Percentiles rank a stretch among this genome's conserved stretches.
Evolutionary conservation across 2,113 vertebrate species (phyloP).

Genomic region (Alaudala cheleensis): DNA sequence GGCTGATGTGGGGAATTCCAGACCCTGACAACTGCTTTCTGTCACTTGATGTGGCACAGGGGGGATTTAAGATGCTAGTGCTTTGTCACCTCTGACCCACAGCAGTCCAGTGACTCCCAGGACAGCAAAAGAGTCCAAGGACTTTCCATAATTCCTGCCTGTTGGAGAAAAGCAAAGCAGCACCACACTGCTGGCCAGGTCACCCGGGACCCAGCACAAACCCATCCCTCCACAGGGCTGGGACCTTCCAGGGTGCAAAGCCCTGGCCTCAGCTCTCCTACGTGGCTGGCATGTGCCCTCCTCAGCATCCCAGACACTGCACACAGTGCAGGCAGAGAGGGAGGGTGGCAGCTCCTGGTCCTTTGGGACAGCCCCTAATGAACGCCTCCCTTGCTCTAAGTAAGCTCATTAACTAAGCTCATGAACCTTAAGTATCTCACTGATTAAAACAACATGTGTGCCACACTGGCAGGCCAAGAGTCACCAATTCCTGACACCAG

Average conservation of each 20-base stretch:
- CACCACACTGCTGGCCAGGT: not conserved
- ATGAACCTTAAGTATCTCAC: not conserved
- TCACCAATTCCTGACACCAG: not conserved
- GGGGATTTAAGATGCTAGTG: not conserved
- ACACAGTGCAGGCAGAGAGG: not conserved
- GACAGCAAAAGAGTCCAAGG: not conserved
- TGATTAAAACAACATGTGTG: accelerated
- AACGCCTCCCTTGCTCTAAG: not conserved
- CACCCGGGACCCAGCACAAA: not conserved
- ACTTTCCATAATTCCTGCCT: not conserved
- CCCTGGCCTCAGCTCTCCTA: not conserved
- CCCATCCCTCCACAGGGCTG: not conserved
- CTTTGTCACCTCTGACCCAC: not conserved
- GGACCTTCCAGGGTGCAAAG: not conserved
- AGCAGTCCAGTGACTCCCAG: too few relatives aligned
- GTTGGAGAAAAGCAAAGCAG: not conserved
- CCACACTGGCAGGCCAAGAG: accelerated
- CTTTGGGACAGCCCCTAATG: not conserved
- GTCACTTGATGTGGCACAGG: not conserved
- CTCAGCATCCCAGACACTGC: not conserved
- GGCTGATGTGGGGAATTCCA: not conserved
- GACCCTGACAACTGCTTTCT: not conserved
- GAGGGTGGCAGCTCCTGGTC: not conserved
- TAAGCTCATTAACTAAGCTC: not conserved
- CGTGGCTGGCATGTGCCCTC: accelerated